Evolutionary conservation across 2,888 invertebrate genomes (phyloP).

Genomic region (Apocheima hispidaria): DNA sequence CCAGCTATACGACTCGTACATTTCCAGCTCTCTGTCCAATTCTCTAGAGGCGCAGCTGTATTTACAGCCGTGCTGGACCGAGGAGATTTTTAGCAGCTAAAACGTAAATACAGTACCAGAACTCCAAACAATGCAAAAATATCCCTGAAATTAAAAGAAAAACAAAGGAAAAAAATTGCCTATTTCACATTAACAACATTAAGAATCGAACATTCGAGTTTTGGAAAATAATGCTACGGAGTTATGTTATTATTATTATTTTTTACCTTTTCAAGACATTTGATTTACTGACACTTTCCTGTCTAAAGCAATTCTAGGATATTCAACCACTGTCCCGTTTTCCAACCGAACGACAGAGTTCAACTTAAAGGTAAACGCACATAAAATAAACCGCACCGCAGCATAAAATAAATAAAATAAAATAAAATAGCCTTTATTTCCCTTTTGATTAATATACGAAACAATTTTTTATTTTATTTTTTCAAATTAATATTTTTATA

Average conservation of each 20-base stretch:
- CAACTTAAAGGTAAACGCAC: neutral
- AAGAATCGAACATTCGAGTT: too few relatives aligned
- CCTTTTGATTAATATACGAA: too few relatives aligned
- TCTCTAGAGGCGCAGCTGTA: neutral
- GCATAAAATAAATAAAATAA: neutral
- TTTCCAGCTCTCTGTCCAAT: neutral
- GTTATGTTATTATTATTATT: too few relatives aligned
- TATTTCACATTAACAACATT: too few relatives aligned
- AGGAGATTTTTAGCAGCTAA: neutral
- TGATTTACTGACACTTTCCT: neutral
- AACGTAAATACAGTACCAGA: neutral
- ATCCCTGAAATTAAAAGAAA: too few relatives aligned
- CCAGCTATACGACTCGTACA: neutral
- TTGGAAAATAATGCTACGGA: too few relatives aligned
- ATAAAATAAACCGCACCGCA: neutral
- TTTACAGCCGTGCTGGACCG: neutral
- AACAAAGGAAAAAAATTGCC: too few relatives aligned
- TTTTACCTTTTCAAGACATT: neutral
- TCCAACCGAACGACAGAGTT: neutral
- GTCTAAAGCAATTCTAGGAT: conserved; percentile 7
- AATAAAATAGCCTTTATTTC: too few relatives aligned
- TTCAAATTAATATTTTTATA: too few relatives aligned
- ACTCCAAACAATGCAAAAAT: neutral
- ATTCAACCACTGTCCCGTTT: conserved; percentile 18
- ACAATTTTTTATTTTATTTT: too few relatives aligned